phyloP scores from a whole-genome alignment of 2,797 vertebrate genomes.

The Danio aesculapii region DNA sequence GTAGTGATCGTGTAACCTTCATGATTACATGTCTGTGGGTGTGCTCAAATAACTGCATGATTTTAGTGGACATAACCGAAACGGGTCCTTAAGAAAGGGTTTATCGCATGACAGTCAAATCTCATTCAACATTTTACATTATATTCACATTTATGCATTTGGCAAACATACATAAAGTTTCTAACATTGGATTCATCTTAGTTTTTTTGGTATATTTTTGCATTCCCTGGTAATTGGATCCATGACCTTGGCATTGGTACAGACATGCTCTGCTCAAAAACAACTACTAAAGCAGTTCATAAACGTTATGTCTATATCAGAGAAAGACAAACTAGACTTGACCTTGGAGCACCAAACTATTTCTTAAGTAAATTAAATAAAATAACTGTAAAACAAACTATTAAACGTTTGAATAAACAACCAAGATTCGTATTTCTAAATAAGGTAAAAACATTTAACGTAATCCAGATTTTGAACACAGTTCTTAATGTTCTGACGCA shows the following conservation, averaged over 20 bases:
- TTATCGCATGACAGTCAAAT: not conserved
- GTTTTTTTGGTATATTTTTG: not conserved
- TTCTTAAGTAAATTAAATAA: not conserved
- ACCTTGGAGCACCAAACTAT: slow-evolving; percentile 1
- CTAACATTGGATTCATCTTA: not conserved
- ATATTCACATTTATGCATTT: not conserved
- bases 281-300: not conserved
- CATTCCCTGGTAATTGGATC: not conserved
- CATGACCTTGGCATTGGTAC: not conserved
- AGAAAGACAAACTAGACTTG: slow-evolving; percentile 17
- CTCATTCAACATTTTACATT: not conserved
- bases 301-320: not conserved
- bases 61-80: slow-evolving; percentile 12
- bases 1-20: slow-evolving; percentile 26
- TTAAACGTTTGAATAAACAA: not conserved
- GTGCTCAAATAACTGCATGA: slow-evolving; percentile 10
- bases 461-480: not conserved
- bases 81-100: not conserved
- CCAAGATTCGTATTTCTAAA: not conserved
- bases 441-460: not conserved
- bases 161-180: not conserved
- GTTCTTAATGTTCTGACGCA: no score
- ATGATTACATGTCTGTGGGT: slow-evolving; percentile 7
- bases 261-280: not conserved
- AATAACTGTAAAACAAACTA: not conserved